phyloP scores from a whole-genome alignment of 2,888 invertebrate species.

The Drosophila rellima region DNA sequence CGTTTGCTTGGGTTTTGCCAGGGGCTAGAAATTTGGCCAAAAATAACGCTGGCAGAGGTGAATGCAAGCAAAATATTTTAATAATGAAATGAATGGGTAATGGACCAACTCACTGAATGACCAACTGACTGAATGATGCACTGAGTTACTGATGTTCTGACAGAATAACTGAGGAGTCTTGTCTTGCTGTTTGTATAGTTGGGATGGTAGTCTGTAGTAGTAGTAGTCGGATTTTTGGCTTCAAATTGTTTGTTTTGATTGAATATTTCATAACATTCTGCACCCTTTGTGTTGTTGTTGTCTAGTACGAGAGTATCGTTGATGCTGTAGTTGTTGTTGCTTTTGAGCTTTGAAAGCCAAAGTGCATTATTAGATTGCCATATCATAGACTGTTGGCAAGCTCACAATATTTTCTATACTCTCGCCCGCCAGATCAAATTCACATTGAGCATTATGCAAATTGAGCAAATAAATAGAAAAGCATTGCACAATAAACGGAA shows the following conservation, averaged over 20 bases:
- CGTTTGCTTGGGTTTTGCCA: conserved; percentile 12
- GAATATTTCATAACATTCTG: conserved; percentile 55
- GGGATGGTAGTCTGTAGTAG: conserved; percentile 15
- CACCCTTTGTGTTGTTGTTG: conserved; percentile 5
- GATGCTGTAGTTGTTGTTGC: conserved; percentile 3
- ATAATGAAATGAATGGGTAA: conserved; percentile 62
- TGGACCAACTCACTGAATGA: conserved; percentile 21
- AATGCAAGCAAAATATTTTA: conserved; percentile 60
- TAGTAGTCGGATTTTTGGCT: conserved; percentile 46
- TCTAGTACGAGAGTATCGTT: conserved; percentile 1
- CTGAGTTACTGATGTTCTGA: conserved; percentile 30
- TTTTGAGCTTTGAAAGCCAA: conserved; percentile 8
- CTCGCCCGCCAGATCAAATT: conserved; percentile 1
- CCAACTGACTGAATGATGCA: conserved; percentile 7
- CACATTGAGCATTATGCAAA: conserved; percentile 36
- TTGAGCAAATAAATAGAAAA: conserved; percentile 21
- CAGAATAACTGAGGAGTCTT: conserved; percentile 18
- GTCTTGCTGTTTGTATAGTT: conserved; percentile 15
- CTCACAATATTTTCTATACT: conserved; percentile 10
- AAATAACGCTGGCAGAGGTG: conserved; percentile 41
- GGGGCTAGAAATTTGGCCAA: conserved; percentile 18
- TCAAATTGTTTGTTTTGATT: conserved; percentile 57
- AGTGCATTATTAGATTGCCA: conserved; percentile 44
- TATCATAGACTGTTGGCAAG: conserved; percentile 26
- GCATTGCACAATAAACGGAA: conserved; percentile 32